Evolutionary conservation across 2,113 vertebrate species (phyloP).

Genomic region (Syrmaticus mikado): DNA sequence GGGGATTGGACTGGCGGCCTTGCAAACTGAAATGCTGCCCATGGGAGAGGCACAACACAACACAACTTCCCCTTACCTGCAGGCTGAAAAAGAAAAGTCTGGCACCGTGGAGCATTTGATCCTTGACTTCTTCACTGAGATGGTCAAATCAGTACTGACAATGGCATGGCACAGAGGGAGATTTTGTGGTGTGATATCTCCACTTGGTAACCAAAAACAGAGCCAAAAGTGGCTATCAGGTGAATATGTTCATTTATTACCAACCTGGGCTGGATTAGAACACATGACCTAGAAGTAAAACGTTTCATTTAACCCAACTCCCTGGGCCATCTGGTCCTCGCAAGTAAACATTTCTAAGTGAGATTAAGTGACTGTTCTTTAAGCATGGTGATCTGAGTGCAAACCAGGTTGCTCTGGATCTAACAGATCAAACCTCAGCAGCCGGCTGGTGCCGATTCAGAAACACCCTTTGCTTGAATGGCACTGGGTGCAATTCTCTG

Average conservation of each 20-base stretch:
- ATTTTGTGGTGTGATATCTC: conserved; percentile 14
- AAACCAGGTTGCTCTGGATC: conserved; percentile 54
- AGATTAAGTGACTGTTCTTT: conserved; percentile 53
- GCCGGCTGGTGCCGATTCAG: neutral
- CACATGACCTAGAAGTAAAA: conserved; percentile 58
- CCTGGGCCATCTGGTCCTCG: conserved; percentile 44
- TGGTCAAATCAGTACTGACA: conserved; percentile 44
- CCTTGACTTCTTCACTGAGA: conserved; percentile 39
- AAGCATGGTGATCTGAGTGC: conserved; percentile 22
- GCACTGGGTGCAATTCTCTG: neutral
- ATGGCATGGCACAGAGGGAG: neutral
- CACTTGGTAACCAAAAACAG: conserved; percentile 7
- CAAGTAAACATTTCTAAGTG: conserved; percentile 66
- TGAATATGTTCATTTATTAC: conserved; percentile 40
- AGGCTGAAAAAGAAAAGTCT: conserved; percentile 52
- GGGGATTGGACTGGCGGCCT: neutral
- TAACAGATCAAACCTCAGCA: conserved; percentile 31
- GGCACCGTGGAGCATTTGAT: conserved; percentile 31
- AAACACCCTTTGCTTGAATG: conserved; percentile 1
- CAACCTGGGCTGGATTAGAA: conserved; percentile 58
- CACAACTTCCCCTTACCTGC: conserved; percentile 63
- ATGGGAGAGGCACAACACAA: neutral
- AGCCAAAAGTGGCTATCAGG: conserved; percentile 47
- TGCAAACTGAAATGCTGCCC: conserved; percentile 17
- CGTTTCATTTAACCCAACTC: conserved; percentile 54